phyloP scores from a whole-genome alignment of 2,113 vertebrate genomes.

The Misgurnus anguillicaudatus region DNA sequence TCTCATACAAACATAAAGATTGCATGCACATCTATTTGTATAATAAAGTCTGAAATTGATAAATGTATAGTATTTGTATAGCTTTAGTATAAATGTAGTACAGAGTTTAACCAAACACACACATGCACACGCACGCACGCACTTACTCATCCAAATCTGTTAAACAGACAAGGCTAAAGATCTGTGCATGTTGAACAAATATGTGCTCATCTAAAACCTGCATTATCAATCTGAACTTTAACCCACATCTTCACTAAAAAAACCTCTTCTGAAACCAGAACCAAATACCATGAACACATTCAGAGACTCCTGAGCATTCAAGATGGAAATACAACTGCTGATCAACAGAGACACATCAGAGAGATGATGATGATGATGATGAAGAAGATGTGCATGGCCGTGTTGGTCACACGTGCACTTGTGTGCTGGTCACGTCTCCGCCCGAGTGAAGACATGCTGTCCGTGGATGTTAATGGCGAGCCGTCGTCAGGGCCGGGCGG shows the following conservation, averaged over 20 bases:
- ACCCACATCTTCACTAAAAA: neutral
- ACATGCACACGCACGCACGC: too few species aligned
- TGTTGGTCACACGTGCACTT: conserved; percentile 6
- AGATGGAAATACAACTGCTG: conserved; percentile 23
- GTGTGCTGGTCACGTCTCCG: conserved; percentile 34
- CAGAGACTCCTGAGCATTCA: conserved; percentile 25
- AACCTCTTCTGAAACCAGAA: neutral
- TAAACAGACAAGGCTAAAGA: neutral
- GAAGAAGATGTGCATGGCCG: conserved; percentile 4
- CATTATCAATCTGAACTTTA: conserved; percentile 17
- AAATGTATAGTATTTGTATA: neutral
- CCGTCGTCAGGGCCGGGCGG: conserved; percentile 71
- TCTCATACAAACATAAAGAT: too few species aligned
- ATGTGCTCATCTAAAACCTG: neutral
- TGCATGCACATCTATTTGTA: too few species aligned
- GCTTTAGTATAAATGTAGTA: neutral
- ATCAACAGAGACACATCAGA: conserved; percentile 44
- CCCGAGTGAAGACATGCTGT: conserved; percentile 60
- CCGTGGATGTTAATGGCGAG: conserved; percentile 80
- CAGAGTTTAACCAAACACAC: neutral
- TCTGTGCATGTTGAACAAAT: conserved; percentile 2
- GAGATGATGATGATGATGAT: conserved; percentile 22
- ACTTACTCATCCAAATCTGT: neutral
- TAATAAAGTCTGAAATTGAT: neutral
- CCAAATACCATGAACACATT: conserved; percentile 12